phyloP scores from a whole-genome alignment of 2,888 invertebrate species.

The Hoplodrina ambigua region DNA sequence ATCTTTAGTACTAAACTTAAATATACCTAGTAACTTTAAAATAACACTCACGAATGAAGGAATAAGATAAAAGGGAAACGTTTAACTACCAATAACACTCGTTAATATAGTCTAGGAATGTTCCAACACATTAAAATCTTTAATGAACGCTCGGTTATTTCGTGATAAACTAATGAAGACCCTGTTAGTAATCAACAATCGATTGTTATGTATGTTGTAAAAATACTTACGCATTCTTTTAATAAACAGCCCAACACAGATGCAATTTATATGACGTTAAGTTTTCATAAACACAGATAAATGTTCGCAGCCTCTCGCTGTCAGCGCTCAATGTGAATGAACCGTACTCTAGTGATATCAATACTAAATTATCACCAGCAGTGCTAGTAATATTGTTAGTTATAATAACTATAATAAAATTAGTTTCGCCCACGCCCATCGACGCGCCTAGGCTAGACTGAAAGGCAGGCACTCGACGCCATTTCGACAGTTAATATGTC shows the following conservation, averaged over 20 bases:
- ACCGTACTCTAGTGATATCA: conserved; percentile 70
- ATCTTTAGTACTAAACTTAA: not conserved
- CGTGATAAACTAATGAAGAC: conserved; percentile 51
- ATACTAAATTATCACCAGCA: conserved; percentile 69
- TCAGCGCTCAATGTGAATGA: conserved; percentile 72
- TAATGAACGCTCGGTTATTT: conserved; percentile 37
- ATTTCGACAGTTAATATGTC: conserved; percentile 71
- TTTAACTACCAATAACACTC: conserved; percentile 18
- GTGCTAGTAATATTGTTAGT: conserved; percentile 66
- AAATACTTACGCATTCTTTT: conserved; percentile 61
- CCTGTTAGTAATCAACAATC: conserved; percentile 42
- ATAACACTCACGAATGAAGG: not conserved
- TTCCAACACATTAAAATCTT: conserved; percentile 49
- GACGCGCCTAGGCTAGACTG: conserved; percentile 70
- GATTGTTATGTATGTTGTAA: conserved; percentile 45
- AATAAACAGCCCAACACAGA: conserved; percentile 40
- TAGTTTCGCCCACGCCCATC: conserved; percentile 68
- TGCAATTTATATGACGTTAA: conserved; percentile 53
- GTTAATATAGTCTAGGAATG: conserved; percentile 43
- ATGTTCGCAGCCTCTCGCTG: conserved; percentile 53
- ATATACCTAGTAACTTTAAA: not conserved
- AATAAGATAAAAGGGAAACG: conserved; percentile 20
- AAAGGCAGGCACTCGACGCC: conserved; percentile 61
- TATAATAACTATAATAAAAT: conserved; percentile 71
- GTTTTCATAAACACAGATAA: conserved; percentile 60